These are phyloP conservation scores for Neoitamus cyanurus DNA, from an alignment of 2,888 invertebrate species.

Conservation along the genomic window DNA sequence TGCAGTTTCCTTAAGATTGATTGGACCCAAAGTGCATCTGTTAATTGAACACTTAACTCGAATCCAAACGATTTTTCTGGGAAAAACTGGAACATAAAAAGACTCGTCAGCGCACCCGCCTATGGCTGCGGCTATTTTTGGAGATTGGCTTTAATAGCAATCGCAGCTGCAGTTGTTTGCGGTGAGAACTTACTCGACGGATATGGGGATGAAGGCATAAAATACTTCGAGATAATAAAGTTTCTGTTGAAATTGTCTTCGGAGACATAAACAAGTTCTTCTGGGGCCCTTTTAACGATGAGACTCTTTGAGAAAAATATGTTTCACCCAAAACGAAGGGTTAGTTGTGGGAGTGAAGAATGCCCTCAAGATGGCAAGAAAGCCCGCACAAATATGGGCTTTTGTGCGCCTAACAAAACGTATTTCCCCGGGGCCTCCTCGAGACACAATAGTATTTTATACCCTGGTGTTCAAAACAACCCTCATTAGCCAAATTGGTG, in stretches of 20 bases:
- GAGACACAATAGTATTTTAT: not conserved
- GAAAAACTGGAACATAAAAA: not conserved
- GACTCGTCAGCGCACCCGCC: not conserved
- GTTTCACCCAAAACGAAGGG: not conserved
- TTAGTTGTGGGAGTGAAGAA: not conserved
- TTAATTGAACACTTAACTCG: slow-evolving; percentile 17
- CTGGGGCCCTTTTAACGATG: not conserved
- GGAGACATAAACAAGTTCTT: not conserved
- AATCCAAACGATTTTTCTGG: not conserved
- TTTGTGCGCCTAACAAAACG: not conserved
- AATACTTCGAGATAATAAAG: not conserved
- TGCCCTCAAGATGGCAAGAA: not conserved
- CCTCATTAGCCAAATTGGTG: not conserved
- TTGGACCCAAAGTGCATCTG: slow-evolving; percentile 21
- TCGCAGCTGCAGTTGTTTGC: not conserved
- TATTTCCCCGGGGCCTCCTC: not conserved
- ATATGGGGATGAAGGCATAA: not conserved
- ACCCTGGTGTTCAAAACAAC: not conserved
- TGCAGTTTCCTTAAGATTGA: not conserved
- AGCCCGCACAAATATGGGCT: not conserved
- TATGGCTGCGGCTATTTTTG: not conserved
- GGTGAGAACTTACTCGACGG: not conserved
- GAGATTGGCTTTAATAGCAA: not conserved
- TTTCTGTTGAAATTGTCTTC: not conserved
- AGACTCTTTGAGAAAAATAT: not conserved